These are phyloP conservation scores for Cyanoderma ruficeps DNA, from an alignment of 2,113 vertebrate species.

Conservation along the genomic window DNA sequence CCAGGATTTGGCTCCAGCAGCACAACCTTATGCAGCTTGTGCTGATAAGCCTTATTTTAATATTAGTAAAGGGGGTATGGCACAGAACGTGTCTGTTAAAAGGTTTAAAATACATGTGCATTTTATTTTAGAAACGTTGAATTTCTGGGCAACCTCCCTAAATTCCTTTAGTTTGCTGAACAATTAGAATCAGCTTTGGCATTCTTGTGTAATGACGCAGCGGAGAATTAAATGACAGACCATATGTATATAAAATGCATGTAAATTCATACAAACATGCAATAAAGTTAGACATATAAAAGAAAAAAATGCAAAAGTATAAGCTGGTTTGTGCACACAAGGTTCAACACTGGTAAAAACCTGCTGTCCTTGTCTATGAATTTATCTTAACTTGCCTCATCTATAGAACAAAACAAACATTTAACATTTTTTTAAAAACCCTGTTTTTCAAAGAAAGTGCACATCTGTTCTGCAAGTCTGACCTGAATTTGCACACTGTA, in stretches of 20 bases:
- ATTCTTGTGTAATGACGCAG: slow-evolving; percentile 66
- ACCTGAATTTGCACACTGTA: neutral
- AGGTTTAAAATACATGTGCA: slow-evolving; percentile 70
- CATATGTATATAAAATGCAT: slow-evolving; percentile 63
- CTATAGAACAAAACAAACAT: neutral
- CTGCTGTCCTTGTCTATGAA: neutral
- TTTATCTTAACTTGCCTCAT: neutral
- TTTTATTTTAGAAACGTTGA: slow-evolving; percentile 70
- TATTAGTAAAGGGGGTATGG: slow-evolving; percentile 65
- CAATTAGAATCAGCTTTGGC: slow-evolving; percentile 73
- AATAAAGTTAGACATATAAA: neutral
- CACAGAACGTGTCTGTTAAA: slow-evolving; percentile 63
- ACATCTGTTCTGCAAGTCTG: slow-evolving; percentile 37
- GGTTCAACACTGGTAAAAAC: neutral
- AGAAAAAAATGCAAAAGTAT: neutral
- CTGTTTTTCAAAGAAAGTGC: neutral
- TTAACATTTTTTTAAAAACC: neutral
- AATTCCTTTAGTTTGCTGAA: slow-evolving; percentile 71
- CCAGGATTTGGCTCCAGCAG: slow-evolving; percentile 60
- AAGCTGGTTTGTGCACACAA: neutral
- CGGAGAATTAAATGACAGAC: slow-evolving; percentile 60
- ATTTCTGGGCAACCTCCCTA: slow-evolving; percentile 69
- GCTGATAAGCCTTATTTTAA: slow-evolving; percentile 64
- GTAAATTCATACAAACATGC: slow-evolving; percentile 54
- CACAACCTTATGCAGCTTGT: slow-evolving; percentile 26